phyloP scores from a whole-genome alignment of 2,888 invertebrate genomes.

The Macrophya alboannulata region DNA sequence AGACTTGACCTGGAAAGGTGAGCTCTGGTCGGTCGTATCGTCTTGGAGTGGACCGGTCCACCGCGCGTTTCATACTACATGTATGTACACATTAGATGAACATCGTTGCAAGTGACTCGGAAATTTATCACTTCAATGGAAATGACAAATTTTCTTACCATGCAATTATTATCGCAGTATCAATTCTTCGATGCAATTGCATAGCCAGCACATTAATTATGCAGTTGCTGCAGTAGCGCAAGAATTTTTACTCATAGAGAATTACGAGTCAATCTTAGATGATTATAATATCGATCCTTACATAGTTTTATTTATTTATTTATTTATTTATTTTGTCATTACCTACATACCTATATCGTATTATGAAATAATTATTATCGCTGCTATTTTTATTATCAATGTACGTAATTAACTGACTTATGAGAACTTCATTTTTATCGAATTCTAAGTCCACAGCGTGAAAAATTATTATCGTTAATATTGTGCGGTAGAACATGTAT shows the following conservation, averaged over 20 bases:
- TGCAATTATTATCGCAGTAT: neutral
- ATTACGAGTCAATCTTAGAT: neutral
- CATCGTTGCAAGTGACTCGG: neutral
- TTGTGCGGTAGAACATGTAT: conserved; percentile 5
- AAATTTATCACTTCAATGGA: conserved; percentile 9
- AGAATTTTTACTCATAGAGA: conserved; percentile 12
- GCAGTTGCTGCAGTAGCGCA: neutral
- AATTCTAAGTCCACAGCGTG: neutral
- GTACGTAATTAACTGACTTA: neutral
- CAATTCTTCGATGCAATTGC: neutral
- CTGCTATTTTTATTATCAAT: neutral
- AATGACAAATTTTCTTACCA: conserved; percentile 24
- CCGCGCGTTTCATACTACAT: neutral
- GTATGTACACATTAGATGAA: neutral
- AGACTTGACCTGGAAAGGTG: conserved; percentile 50
- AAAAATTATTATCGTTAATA: conserved; percentile 32
- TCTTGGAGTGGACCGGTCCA: conserved; percentile 18
- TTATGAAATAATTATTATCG: neutral
- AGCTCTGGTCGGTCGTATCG: conserved; percentile 20
- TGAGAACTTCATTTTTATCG: neutral
- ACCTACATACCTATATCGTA: neutral
- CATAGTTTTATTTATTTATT: neutral
- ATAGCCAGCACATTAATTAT: conserved; percentile 19
- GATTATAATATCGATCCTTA: neutral
- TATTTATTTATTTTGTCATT: neutral